Percentiles rank a stretch among this genome's conserved stretches.
Evolutionary conservation across 64 coral and sea anemone species (phyloP).

Genomic region (Dendrophyllia cribrosa): DNA sequence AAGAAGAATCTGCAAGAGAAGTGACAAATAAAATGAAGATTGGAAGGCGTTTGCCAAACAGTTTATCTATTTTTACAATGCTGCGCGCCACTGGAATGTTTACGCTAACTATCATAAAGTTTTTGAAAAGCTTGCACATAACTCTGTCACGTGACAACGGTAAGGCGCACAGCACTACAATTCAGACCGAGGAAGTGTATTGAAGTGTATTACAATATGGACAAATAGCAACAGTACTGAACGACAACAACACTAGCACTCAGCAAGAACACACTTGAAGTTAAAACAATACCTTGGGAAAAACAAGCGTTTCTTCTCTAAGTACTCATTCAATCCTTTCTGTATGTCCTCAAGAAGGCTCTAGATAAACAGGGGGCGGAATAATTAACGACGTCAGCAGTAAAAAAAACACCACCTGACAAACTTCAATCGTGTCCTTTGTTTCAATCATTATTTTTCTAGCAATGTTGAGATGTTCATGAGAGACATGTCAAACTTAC

Average conservation of each 20-base stretch:
- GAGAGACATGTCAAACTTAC: not conserved
- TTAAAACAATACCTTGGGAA: conserved; percentile 80
- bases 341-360: conserved; percentile 93
- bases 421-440: no score
- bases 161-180: no score
- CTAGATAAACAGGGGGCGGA: conserved; percentile 30
- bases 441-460: no score
- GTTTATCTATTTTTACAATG: no score
- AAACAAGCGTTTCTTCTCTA: conserved; percentile 97
- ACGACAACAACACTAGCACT: no score
- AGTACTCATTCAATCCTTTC: conserved; percentile 92
- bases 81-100: no score
- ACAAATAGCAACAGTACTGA: not conserved
- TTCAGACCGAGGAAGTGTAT: no score
- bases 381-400: not conserved
- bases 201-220: not conserved
- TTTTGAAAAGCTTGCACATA: no score
- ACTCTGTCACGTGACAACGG: no score
- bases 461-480: no score
- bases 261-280: not conserved
- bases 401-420: not conserved
- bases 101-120: no score
- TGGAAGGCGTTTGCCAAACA: not conserved
- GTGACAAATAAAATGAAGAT: no score
- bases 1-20: conserved; percentile 88